Conservation (phyloP, 2,888 invertebrate genomes). For the Cantharis flavilabris region DNA sequence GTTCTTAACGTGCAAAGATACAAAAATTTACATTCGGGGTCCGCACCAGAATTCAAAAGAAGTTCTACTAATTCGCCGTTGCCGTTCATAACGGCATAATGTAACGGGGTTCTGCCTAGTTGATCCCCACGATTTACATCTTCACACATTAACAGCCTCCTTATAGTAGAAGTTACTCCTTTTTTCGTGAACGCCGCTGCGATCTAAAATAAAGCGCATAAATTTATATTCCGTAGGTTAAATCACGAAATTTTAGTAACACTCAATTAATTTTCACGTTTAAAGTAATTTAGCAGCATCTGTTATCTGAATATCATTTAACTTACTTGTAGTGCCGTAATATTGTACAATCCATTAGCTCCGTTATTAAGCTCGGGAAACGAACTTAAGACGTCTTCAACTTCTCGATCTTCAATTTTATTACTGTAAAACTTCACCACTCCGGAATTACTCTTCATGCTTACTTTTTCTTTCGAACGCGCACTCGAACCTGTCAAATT, state of each 20-base stretch:
- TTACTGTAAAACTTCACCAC: slow-evolving; percentile 10
- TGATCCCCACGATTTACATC: slow-evolving; percentile 39
- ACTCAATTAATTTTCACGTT: slow-evolving; percentile 11
- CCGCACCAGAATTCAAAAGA: slow-evolving; percentile 33
- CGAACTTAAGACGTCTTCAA: slow-evolving; percentile 26
- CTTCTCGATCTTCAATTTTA: slow-evolving; percentile 9
- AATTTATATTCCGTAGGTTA: not conserved
- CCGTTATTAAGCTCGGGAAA: slow-evolving; percentile 34
- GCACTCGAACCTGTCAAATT: not conserved
- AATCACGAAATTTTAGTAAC: not conserved
- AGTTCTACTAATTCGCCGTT: slow-evolving; percentile 38
- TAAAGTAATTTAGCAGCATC: not conserved
- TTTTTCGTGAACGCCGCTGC: slow-evolving; percentile 32
- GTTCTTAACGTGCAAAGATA: slow-evolving; percentile 21
- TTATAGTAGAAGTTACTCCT: slow-evolving; percentile 24
- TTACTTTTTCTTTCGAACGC: not conserved
- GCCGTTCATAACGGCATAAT: slow-evolving; percentile 47
- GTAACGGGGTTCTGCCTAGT: slow-evolving; percentile 48
- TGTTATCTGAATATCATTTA: slow-evolving; percentile 16
- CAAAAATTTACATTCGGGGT: slow-evolving; percentile 32
- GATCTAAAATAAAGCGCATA: slow-evolving; percentile 21
- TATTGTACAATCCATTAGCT: slow-evolving; percentile 29
- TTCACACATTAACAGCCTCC: slow-evolving; percentile 17
- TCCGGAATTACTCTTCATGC: slow-evolving; percentile 15
- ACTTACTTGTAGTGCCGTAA: slow-evolving; percentile 35